Conservation (phyloP, 37 sponge, comb jelly and placozoan species). For the Hexactinellida sp. region DNA sequence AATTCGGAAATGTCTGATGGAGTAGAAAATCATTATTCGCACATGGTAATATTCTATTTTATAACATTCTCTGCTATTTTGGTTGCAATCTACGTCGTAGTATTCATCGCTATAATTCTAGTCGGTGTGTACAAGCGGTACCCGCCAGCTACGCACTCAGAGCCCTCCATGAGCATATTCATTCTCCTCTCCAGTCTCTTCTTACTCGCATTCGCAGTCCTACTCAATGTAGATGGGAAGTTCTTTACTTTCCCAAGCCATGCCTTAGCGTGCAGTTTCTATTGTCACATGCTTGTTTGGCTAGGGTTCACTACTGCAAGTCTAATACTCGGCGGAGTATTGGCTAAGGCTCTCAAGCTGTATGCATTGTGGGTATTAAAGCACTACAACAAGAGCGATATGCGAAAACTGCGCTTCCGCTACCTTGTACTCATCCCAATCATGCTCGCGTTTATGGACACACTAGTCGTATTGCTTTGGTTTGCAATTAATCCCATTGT, state of each 20-base stretch:
- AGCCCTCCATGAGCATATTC: neutral
- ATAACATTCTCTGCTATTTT: neutral
- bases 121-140: neutral
- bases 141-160: neutral
- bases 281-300: neutral
- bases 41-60: neutral
- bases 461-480: neutral
- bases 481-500: neutral
- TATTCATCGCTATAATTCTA: neutral
- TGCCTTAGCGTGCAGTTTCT: neutral
- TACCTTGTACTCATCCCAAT: neutral
- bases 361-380: conserved; percentile 6
- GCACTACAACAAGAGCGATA: neutral
- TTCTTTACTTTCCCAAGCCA: neutral
- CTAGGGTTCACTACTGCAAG: neutral
- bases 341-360: neutral
- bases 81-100: neutral
- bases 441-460: neutral
- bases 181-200: neutral
- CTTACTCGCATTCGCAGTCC: neutral
- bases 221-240: neutral
- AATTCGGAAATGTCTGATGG: neutral
- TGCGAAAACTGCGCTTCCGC: neutral
- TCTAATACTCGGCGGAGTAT: neutral
- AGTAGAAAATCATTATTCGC: neutral